Conservation (phyloP, 2,888 invertebrate species). For the Napeogenes inachia region DNA sequence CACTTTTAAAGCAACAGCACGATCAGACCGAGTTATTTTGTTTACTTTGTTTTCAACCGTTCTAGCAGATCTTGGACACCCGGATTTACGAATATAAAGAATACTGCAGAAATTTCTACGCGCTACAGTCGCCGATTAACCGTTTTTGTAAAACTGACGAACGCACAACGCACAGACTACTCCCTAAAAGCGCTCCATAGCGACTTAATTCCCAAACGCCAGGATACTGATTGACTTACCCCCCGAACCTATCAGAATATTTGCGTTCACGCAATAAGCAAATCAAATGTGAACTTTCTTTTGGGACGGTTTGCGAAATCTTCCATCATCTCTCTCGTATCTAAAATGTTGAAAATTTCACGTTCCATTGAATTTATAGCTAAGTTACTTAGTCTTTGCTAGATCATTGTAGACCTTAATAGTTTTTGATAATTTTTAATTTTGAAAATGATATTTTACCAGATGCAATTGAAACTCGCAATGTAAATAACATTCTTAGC, state of each 20-base stretch:
- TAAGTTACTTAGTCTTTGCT: no score
- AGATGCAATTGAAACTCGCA: no score
- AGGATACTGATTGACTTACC: conserved; percentile 18
- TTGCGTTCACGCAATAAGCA: conserved; percentile 23
- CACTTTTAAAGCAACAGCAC: conserved; percentile 1
- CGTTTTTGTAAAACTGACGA: conserved; percentile 32
- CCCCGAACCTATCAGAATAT: conserved; percentile 17
- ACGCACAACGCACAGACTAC: conserved; percentile 31
- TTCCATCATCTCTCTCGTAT: no score
- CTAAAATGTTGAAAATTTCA: no score
- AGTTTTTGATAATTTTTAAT: no score
- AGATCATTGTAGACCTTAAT: no score
- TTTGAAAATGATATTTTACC: no score
- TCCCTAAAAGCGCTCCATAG: conserved; percentile 32
- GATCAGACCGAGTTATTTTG: no score
- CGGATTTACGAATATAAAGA: not conserved
- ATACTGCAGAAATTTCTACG: conserved; percentile 29
- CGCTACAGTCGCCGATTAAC: conserved; percentile 30
- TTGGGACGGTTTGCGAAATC: conserved; percentile 12
- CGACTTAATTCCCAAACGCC: conserved; percentile 31
- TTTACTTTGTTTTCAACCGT: no score
- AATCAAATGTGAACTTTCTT: conserved; percentile 21
- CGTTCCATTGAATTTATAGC: no score
- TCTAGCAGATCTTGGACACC: no score
- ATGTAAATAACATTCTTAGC: no score